phyloP scores from a whole-genome alignment of 2,888 invertebrate species.

The Cataglyphis altisquamis region DNA sequence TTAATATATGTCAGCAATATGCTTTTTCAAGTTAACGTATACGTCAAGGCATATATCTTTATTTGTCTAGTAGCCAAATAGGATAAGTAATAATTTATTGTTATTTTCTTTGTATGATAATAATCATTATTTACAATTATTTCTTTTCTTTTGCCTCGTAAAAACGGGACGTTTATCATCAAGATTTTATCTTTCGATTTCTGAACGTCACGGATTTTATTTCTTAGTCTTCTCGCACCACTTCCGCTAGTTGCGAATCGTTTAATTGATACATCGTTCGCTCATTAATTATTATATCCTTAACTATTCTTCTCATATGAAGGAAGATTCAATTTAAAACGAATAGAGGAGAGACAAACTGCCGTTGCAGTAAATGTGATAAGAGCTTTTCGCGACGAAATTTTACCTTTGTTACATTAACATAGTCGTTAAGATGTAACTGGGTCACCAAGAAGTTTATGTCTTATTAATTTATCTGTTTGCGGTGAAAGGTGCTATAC shows the following conservation, averaged over 20 bases:
- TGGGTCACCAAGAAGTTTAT: constrained; percentile 65
- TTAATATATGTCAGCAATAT: not conserved
- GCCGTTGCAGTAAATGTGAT: constrained; percentile 59
- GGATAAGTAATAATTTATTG: not conserved
- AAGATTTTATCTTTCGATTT: not conserved
- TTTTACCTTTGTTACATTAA: constrained; percentile 78
- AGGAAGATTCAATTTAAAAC: constrained; percentile 62
- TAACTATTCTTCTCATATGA: constrained; percentile 43
- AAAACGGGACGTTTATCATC: not conserved
- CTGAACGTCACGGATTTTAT: not conserved
- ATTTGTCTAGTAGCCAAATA: not conserved
- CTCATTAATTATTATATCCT: constrained; percentile 33
- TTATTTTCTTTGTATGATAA: not conserved
- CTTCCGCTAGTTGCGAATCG: not conserved
- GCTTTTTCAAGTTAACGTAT: not conserved
- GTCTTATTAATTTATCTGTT: constrained; percentile 38
- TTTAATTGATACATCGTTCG: constrained; percentile 15
- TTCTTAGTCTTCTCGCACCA: not conserved
- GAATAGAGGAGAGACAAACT: constrained; percentile 6
- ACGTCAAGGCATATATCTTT: not conserved
- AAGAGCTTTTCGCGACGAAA: constrained; percentile 68
- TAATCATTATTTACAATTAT: not conserved
- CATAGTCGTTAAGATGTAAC: constrained; percentile 77
- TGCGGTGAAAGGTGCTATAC: not conserved
- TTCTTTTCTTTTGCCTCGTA: not conserved